Evolutionary conservation across 2,113 vertebrate species (phyloP), one percentile per base, ranked within the genome.

Genomic region (Chaenocephalus aceratus): DNA sequence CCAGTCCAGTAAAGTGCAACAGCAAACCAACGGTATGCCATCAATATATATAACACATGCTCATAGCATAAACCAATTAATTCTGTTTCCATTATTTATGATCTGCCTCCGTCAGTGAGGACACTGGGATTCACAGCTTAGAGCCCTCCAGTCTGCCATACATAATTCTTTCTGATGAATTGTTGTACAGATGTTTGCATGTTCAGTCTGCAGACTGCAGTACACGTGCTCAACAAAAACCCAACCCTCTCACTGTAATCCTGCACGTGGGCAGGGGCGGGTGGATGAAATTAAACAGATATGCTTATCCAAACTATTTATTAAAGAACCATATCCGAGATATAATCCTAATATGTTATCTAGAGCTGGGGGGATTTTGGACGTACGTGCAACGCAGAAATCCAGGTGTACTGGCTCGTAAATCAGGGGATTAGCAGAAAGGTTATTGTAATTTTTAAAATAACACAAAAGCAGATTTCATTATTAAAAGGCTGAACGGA

Each of bases 391-490:
- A 92, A 91, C 78, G 68, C 67, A 84, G 73, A 83, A 90, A 82
- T 96, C 94, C 95, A 98, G 96, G 97, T 97, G 97, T 96, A 97
- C 95, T 68, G 94, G 96, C 95, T 95, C 92, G 54, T 86, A 96
- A 96, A 91, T 96, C 96, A 91, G 89, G 87, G 94, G 96, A 98
- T 99, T 97, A 98, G 72, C 52, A 72, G 77, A 92, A 92, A 94
- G 94, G 94, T 94, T 94, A 96, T 95, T 84, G 93, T 96, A 94
- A 93, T 95, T 93, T 94, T 96, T 94, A 94, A 91, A 97, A 96
- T 96, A 96, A 96, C 91, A 94, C 91, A 95, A 94, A 95, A 97
- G 95, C 96, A 97, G 97, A 97, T 97, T 98, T 98, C 94, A 92
- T 91, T 89, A 91, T 95, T 95, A 94, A 92, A 95, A 94, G 88